Conservation (phyloP, 2,888 invertebrate species). For the Resseliella maxima region DNA sequence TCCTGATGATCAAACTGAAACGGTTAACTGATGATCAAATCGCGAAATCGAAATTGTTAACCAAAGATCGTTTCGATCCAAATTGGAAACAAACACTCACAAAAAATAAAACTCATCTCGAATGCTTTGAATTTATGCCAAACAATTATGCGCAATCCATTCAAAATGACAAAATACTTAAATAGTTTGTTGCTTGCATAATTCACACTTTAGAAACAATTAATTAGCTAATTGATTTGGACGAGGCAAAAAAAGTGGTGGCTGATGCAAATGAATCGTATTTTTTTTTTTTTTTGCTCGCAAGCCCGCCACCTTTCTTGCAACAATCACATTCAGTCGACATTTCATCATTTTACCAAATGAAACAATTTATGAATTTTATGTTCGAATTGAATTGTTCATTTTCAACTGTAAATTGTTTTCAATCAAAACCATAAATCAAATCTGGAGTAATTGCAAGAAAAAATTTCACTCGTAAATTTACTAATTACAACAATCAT, state of each 20-base stretch:
- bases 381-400: neutral
- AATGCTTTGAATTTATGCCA: neutral
- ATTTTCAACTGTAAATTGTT: too few relatives aligned
- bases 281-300: neutral
- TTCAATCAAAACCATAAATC: too few relatives aligned
- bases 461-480: neutral
- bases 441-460: too few relatives aligned
- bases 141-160: neutral
- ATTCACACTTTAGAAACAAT: slow-evolving; percentile 16
- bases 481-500: neutral
- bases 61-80: neutral
- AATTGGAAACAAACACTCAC: neutral
- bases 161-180: neutral
- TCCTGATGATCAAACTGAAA: too few relatives aligned
- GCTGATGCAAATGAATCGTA: neutral
- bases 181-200: neutral
- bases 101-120: neutral
- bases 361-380: neutral
- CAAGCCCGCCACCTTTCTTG: neutral
- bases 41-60: neutral
- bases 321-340: neutral
- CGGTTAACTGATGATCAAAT: too few relatives aligned
- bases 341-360: neutral
- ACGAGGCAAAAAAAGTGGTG: neutral
- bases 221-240: slow-evolving; percentile 40